Evolutionary conservation across 2,113 vertebrate genomes (phyloP).

Genomic region (Gymnarchus niloticus): DNA sequence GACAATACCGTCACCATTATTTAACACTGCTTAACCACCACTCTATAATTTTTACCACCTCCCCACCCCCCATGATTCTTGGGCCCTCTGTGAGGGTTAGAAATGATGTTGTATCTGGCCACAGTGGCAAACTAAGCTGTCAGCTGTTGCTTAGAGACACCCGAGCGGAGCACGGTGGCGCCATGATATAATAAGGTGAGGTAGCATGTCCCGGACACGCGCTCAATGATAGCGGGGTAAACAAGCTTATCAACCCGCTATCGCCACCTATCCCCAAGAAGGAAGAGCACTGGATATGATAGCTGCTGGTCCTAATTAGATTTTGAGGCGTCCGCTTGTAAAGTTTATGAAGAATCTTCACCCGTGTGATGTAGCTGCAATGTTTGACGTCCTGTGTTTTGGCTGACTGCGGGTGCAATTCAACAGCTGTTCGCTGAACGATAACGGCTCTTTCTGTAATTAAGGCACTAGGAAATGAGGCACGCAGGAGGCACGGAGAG

Average conservation of each 20-base stretch:
- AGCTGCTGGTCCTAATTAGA: neutral
- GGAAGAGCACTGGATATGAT: neutral
- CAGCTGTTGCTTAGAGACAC: neutral
- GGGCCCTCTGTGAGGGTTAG: neutral
- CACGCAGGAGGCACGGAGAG: neutral
- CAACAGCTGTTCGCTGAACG: slow-evolving; percentile 9
- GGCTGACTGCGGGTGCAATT: slow-evolving; percentile 22
- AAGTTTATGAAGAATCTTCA: slow-evolving; percentile 24
- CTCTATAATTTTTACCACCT: neutral
- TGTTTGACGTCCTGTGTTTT: slow-evolving; percentile 28
- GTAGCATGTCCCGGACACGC: neutral
- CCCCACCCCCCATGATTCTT: neutral
- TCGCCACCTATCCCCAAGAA: neutral
- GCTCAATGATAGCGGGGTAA: neutral
- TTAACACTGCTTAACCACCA: neutral
- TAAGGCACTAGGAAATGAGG: neutral
- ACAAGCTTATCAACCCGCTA: neutral
- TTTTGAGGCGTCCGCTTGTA: neutral
- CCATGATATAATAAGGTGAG: neutral
- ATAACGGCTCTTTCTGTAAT: neutral
- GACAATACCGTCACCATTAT: neutral
- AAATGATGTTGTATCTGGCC: neutral
- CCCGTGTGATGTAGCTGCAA: neutral
- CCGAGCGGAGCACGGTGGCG: neutral
- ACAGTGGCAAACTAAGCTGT: neutral